phyloP scores from a whole-genome alignment of 2,113 vertebrate species.

The Nettapus auritus region DNA sequence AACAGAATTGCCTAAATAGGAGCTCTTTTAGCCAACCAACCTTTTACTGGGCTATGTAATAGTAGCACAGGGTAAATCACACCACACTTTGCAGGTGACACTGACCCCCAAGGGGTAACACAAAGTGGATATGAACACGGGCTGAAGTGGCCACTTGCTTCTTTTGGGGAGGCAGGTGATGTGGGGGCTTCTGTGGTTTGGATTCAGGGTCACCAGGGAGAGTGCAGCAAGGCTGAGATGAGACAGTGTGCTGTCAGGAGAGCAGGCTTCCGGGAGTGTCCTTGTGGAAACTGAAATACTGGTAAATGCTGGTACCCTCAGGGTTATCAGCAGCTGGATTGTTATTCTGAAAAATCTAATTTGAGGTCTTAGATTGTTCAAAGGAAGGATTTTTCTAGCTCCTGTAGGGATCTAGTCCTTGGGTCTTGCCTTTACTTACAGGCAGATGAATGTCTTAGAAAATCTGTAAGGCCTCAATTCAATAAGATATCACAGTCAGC shows the following conservation, averaged over 20 bases:
- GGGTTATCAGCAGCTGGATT: neutral
- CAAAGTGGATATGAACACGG: fast-evolving
- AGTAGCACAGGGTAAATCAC: neutral
- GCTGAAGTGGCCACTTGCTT: neutral
- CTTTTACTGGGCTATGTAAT: neutral
- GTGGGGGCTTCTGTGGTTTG: neutral
- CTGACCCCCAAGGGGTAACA: neutral
- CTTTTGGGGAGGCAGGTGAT: neutral
- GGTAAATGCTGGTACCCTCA: neutral
- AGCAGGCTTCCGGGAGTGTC: neutral
- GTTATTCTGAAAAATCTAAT: neutral
- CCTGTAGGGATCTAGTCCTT: neutral
- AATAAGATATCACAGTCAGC: neutral
- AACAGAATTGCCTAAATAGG: neutral
- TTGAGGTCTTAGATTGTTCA: neutral
- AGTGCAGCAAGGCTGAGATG: neutral
- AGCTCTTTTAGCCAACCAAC: neutral
- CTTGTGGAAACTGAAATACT: neutral
- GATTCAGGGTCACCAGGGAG: neutral
- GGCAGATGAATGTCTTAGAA: neutral
- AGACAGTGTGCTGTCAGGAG: neutral
- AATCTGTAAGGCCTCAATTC: neutral
- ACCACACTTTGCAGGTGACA: neutral
- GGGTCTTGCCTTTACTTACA: neutral
- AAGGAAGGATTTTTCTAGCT: neutral